Conservation (phyloP, 2,888 invertebrate species). For the Tiliacea citrago region DNA sequence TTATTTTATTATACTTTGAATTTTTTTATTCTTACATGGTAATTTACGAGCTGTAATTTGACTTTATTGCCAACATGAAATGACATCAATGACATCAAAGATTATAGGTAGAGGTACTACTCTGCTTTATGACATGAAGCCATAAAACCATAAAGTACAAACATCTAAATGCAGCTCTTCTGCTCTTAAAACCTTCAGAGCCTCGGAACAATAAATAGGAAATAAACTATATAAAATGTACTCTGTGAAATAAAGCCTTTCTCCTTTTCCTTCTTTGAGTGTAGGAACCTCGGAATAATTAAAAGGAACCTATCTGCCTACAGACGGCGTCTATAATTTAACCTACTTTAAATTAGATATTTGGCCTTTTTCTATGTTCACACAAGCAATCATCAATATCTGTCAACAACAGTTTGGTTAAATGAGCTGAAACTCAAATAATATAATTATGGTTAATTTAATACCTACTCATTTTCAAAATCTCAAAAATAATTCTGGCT, state of each 20-base stretch:
- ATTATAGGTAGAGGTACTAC: too few relatives aligned
- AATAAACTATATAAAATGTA: too few relatives aligned
- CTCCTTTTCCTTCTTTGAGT: too few relatives aligned
- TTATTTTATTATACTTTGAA: neutral
- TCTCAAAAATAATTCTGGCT: neutral
- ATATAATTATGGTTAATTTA: neutral
- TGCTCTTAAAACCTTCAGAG: neutral
- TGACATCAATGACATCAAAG: neutral
- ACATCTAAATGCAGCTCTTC: neutral
- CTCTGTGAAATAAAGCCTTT: too few relatives aligned
- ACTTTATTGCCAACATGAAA: conserved; percentile 10
- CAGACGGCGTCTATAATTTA: conserved; percentile 1
- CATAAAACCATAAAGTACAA: neutral
- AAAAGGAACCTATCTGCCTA: neutral
- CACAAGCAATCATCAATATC: neutral
- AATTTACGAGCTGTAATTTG: conserved; percentile 22
- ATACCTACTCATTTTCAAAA: conserved; percentile 1
- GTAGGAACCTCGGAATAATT: neutral
- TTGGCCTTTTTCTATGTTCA: conserved; percentile 6
- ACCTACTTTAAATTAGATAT: conserved; percentile 6
- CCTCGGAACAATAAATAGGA: neutral
- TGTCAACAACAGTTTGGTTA: conserved; percentile 1
- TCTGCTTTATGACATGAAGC: neutral
- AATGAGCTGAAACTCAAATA: conserved; percentile 25
- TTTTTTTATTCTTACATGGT: conserved; percentile 35